A percentile compares a stretch with the other conserved stretches of the same genome.
phyloP scores from a whole-genome alignment of 92 coral and sea anemone species.

The Porites divaricata region DNA sequence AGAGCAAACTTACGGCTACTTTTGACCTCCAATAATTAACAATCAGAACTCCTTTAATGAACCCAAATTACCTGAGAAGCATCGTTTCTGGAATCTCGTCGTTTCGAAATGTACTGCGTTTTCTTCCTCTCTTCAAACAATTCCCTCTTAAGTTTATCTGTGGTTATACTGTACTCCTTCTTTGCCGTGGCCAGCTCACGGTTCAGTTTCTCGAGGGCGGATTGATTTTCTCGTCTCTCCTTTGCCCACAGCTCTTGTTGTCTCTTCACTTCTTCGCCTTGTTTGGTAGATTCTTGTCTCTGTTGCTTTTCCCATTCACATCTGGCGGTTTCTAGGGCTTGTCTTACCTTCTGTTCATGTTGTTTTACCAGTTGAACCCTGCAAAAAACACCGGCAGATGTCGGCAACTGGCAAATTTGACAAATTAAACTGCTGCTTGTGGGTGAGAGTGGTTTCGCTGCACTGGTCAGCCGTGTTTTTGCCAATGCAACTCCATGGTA shows the following conservation, averaged over 20 bases:
- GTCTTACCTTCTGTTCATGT: slow-evolving; percentile 64
- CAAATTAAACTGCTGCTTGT: neutral
- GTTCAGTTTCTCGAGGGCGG: slow-evolving; percentile 60
- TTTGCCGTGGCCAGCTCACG: slow-evolving; percentile 60
- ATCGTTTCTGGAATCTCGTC: slow-evolving; percentile 56
- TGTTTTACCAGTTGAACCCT: slow-evolving; percentile 78
- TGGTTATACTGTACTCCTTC: slow-evolving; percentile 53
- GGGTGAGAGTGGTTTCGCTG: no score
- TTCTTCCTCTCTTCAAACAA: slow-evolving; percentile 59
- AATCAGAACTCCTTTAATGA: no score
- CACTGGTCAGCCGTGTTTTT: no score
- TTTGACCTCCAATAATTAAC: no score
- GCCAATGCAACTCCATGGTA: no score
- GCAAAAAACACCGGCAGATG: neutral
- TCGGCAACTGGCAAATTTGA: neutral
- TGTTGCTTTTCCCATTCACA: slow-evolving; percentile 65
- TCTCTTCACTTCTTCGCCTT: slow-evolving; percentile 58
- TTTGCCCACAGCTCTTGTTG: slow-evolving; percentile 69
- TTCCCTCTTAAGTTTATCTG: slow-evolving; percentile 61
- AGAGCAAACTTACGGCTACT: no score
- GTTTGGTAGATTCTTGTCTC: slow-evolving; percentile 53
- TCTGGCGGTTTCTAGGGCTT: slow-evolving; percentile 67
- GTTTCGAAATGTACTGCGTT: slow-evolving; percentile 16
- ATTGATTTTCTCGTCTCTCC: slow-evolving; percentile 65
- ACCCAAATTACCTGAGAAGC: slow-evolving; percentile 59